Base-by-base conservation (phyloP, 2,797 vertebrate genomes). In the Halcyon leucocephala region DNA sequence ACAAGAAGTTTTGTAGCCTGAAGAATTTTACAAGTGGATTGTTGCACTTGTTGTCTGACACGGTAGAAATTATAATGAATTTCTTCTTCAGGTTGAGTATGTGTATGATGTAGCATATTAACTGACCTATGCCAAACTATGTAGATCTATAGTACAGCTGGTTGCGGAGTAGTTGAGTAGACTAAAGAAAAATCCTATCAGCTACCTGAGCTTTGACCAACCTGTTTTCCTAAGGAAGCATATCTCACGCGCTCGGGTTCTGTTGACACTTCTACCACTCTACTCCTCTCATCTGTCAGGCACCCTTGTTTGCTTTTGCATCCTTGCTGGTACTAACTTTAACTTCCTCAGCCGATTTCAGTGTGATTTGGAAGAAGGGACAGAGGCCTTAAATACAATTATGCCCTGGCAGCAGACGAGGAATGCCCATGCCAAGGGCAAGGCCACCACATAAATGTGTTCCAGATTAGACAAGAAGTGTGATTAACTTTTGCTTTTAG, bases 181-280 rank as follows among this genome's bases (percentile, higher is more conserved):
- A 25, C 24, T 57, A n/a, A 71, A 37, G 71, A 42, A 13, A 57
- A 70, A 46, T 35, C 1, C 0, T 42, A 6, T 9, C 57, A 9
- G n/a, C 41, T 65, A 20, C 0, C 14, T 31, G 67, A 7, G 4
- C 21, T 64, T 26, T 29, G 35, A 9, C 29, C 3, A 1, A 3
- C 17, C 42, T 12, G 10, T 60, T 52, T 55, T 65, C 24, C 33
- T 19, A 15, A 28, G 48, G 29, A 57, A 29, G 12, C 7, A 1
- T 28, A 69, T 72, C 51, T 42, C 67, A 3, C 4, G 0, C 11
- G 0, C 54, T 65, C 2, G 0, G 14, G 4, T 46, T 49, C 31
- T 70, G 37, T 31, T 74, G 74, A 57, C 31, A 10, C 25, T 44
- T 37, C 3, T 42, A 18, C 31, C 8, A 6, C 12, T 35, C 17